Percentiles rank a stretch among this genome's conserved stretches.
Evolutionary conservation across 2,113 vertebrate species (phyloP).

Genomic region (Pogona vitticeps): DNA sequence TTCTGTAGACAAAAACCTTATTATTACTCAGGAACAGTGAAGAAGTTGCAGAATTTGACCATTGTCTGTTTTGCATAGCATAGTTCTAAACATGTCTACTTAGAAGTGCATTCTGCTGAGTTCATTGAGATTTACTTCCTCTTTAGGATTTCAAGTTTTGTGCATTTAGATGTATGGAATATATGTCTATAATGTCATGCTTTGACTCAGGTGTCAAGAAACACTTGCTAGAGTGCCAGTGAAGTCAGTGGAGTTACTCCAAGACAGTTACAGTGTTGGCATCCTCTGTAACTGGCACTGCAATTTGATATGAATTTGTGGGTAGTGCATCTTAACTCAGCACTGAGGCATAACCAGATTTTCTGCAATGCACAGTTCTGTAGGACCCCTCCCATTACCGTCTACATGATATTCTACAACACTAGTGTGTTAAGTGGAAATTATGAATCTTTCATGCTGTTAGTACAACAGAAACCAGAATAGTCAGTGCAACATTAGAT

Average conservation of each 20-base stretch:
- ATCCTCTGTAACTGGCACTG: neutral
- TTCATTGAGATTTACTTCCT: neutral
- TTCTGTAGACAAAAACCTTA: rapidly evolving
- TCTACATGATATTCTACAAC: no score
- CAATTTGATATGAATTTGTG: neutral
- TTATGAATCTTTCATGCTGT: no score
- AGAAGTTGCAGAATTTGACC: neutral
- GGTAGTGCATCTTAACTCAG: neutral
- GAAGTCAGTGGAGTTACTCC: neutral
- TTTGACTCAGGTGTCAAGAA: neutral
- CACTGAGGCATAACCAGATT: neutral
- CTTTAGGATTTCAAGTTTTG: neutral
- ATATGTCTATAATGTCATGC: neutral
- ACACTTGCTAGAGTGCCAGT: neutral
- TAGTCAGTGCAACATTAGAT: no score
- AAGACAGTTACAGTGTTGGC: neutral
- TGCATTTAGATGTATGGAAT: neutral
- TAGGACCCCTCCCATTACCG: neutral
- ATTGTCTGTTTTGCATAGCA: neutral
- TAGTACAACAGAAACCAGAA: no score
- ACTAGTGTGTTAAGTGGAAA: no score
- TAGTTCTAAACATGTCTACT: neutral
- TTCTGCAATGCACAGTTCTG: neutral
- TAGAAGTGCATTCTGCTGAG: neutral
- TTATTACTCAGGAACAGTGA: neutral